These are phyloP conservation scores for Stenotaenia linearis DNA, from an alignment of 2,888 invertebrate species.

Conservation along the genomic window DNA sequence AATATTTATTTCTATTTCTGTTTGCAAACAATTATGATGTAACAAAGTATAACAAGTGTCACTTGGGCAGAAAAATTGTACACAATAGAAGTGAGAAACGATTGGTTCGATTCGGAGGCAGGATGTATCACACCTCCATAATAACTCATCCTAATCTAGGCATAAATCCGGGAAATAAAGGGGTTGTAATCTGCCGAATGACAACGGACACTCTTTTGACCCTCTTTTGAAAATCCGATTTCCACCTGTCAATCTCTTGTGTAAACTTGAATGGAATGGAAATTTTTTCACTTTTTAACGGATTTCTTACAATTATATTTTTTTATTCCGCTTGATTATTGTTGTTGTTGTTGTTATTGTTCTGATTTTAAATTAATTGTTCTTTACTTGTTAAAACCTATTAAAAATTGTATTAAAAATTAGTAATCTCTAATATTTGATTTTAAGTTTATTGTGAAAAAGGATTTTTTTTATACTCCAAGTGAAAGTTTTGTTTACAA, in stretches of 20 bases:
- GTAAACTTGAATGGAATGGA: slow-evolving; percentile 12
- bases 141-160: slow-evolving; percentile 24
- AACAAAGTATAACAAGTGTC: not conserved
- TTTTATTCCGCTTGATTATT: not conserved
- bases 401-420: not conserved
- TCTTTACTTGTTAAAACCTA: not conserved
- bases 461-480: not conserved
- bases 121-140: slow-evolving; percentile 21
- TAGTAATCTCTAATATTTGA: not conserved
- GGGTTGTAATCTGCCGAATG: not conserved
- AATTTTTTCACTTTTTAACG: slow-evolving; percentile 5
- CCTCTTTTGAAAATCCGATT: not conserved
- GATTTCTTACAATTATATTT: not conserved
- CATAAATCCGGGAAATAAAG: slow-evolving; percentile 22
- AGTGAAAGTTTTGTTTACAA: slow-evolving; percentile 17
- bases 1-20: not conserved
- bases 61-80: slow-evolving; percentile 5
- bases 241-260: slow-evolving; percentile 17
- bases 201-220: slow-evolving; percentile 17
- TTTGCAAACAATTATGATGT: slow-evolving; percentile 1
- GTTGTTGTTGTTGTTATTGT: not conserved
- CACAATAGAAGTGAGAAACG: not conserved
- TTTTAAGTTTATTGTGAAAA: too few relatives aligned
- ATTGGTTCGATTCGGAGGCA: slow-evolving; percentile 13
- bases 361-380: not conserved